phyloP scores from a whole-genome alignment of 1,140 invertebrate species.

The Mizuhopecten yessoensis region DNA sequence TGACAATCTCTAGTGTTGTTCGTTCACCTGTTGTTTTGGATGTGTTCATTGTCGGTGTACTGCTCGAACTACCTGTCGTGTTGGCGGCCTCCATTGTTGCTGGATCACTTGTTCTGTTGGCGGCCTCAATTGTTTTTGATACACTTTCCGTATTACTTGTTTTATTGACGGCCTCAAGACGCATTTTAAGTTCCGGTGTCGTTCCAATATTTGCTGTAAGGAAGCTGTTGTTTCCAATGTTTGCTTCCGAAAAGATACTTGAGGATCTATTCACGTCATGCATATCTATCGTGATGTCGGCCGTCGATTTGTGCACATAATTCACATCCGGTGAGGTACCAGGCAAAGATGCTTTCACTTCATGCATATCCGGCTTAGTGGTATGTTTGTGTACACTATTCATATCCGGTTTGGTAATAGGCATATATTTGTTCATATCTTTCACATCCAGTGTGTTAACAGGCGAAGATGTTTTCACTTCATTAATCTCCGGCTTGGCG shows the following conservation, averaged over 20 bases:
- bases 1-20: not conserved
- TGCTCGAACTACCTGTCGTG: not conserved
- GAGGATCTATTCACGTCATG: too few relatives aligned
- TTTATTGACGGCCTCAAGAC: not conserved
- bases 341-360: too few relatives aligned
- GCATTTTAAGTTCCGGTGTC: not conserved
- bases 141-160: not conserved
- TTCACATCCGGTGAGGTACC: constrained; percentile 18
- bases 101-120: not conserved
- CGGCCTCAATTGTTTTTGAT: not conserved
- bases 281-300: not conserved
- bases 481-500: not conserved
- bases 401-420: too few relatives aligned
- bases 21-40: not conserved
- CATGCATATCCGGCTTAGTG: too few relatives aligned
- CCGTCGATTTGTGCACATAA: not conserved
- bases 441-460: too few relatives aligned
- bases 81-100: not conserved
- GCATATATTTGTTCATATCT: too few relatives aligned
- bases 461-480: too few relatives aligned
- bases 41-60: not conserved
- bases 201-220: not conserved
- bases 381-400: not conserved
- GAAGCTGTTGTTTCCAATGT: not conserved
- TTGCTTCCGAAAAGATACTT: not conserved